Base-by-base conservation (phyloP, 2,888 invertebrate genomes). In the Lycaena phlaeas region DNA sequence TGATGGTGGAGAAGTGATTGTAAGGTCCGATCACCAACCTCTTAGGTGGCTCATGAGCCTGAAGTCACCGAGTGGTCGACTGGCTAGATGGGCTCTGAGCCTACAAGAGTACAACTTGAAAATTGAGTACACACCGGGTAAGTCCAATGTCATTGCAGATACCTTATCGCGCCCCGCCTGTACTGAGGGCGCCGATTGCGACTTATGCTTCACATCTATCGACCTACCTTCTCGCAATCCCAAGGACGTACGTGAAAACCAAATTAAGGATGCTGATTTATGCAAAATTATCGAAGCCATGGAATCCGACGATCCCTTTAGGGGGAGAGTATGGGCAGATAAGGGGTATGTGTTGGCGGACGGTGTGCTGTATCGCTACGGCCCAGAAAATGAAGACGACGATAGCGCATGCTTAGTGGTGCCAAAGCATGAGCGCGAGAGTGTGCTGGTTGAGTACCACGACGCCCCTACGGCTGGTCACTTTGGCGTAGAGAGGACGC, bases 261-360 rank as follows among this genome's bases (percentile, higher is more conserved):
- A 34, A n/a, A 15, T 34, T 6, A 15, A 41, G 9, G 50, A 47
- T 10, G 43, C 42, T 0, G 45, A 49, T 6, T 1, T 50, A 1
- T 4, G n/a, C 0, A 46, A 43, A 7, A 51, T 52, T 2, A 18
- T 49, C 11, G 44, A 47, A 0, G 51, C 9, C 0, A 6, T 50
- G 12, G 46, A 51, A 34, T 38, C 42, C 22, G 42, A 49, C 34
- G 46, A 46, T 31, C 40, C 30, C 9, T 45, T 46, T 28, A 41
- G 36, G 36, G 49, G 40, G 40, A 39, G 45, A 27, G 1, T 31
- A 4, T 51, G 49, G 49, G 10, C 46, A 0, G 43, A 45, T 12
- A 22, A 10, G 2, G 48, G 48, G 0, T 49, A 44, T 12, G n/a
- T 45, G 0, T 6, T 45, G 4, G 14, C 42, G 2, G 44, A 51